Base-by-base conservation (phyloP, 2,113 vertebrate genomes). In the Clarias macrocephalus region DNA sequence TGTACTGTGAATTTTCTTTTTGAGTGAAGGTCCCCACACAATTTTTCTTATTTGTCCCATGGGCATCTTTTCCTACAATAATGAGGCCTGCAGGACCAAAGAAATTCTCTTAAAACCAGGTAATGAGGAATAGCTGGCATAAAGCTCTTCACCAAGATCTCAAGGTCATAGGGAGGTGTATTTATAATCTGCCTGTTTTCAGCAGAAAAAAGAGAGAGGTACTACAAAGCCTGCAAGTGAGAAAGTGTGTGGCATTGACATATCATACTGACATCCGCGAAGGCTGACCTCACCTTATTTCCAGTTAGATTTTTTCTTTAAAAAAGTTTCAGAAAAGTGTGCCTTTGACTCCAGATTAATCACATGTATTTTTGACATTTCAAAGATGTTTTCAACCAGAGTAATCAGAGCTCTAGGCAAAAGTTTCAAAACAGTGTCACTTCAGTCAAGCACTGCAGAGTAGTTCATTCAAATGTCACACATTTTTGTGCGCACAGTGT, bases 61-160 rank as follows among this genome's bases (percentile, higher is more conserved):
- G 93, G 94, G 94, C 94, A 93, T 95, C 93, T 95, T 95, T 95
- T 93, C 91, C 93, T 92, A 92, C 94, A 94, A 93, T 96, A 96
- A 96, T 95, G 94, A 95, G 94, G 94, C 95, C 94, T 95, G 90
- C 91, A 93, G 93, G 95, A 95, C 94, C 92, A 92, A 91, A 93
- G 92, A 93, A 91, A 92, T 93, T 85, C 90, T 91, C 93, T 95
- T 94, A 94, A 94, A 95, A 94, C 93, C 86, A 33, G 90, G 93
- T 94, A 95, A 94, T 95, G 93, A 94, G 93, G 94, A 92, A 92
- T 91, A 90, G 92, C 94, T 95, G 94, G 93, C 94, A 94, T 91
- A 92, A 90, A 92, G 94, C 91, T 93, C 89, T 92, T 93, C 92
- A 25, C 87, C 91, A 90, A 94, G 94, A 94, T 92, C 88, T 90